Evolutionary conservation across 2,113 vertebrate species (phyloP).

Genomic region (Oryzias curvinotus): DNA sequence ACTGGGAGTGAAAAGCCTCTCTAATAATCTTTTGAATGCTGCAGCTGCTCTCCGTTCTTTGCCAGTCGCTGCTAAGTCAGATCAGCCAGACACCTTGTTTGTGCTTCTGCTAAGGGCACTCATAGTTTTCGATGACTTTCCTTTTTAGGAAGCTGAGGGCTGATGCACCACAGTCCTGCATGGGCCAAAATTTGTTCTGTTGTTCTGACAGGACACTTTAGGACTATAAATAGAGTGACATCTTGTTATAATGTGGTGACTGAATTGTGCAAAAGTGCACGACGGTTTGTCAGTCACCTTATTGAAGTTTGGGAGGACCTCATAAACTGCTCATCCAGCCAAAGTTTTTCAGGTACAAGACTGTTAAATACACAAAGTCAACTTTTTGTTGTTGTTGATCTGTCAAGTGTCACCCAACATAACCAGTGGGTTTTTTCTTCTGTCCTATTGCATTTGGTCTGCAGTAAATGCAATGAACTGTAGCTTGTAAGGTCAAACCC

Average conservation of each 20-base stretch:
- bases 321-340: too few species aligned
- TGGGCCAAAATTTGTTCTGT: not conserved
- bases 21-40: constrained; percentile 63
- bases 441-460: constrained; percentile 30
- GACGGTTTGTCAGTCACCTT: constrained; percentile 53
- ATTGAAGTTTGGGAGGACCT: constrained; percentile 40
- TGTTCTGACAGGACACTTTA: constrained; percentile 4
- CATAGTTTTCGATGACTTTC: constrained; percentile 29
- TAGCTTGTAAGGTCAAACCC: too few species aligned
- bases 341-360: too few species aligned
- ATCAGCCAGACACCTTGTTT: constrained; percentile 72
- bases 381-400: too few species aligned
- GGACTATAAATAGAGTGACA: constrained; percentile 63
- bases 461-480: constrained; percentile 16
- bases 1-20: constrained; percentile 65
- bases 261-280: constrained; percentile 21
- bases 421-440: constrained; percentile 11
- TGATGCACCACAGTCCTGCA: constrained; percentile 5
- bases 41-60: constrained; percentile 47
- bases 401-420: constrained; percentile 14
- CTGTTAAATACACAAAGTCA: too few species aligned
- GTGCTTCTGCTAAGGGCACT: constrained; percentile 56
- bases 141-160: constrained; percentile 46
- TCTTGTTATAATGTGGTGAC: constrained; percentile 38
- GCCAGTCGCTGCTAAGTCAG: constrained; percentile 53